Percentiles rank a stretch among this genome's conserved stretches.
phyloP scores from a whole-genome alignment of 2,113 vertebrate species.

The Plectropomus leopardus region DNA sequence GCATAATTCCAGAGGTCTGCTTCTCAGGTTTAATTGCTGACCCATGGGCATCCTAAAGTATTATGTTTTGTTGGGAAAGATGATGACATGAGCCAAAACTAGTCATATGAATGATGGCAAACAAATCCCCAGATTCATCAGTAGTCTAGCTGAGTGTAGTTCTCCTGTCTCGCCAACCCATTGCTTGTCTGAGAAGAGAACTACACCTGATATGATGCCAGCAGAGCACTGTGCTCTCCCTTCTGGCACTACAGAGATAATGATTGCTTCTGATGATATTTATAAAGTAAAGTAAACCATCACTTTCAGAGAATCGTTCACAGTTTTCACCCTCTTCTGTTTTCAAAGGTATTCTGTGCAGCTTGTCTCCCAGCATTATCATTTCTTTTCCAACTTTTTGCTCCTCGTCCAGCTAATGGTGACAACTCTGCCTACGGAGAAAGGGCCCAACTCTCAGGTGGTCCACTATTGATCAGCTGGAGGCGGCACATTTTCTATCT shows the following conservation, averaged over 20 bases:
- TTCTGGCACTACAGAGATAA: conserved; percentile 55
- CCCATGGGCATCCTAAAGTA: background rate
- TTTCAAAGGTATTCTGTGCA: conserved; percentile 28
- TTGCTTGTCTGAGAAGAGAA: conserved; percentile 62
- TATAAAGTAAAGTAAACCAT: conserved; percentile 43
- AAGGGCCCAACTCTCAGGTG: conserved; percentile 60
- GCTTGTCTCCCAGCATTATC: conserved; percentile 21
- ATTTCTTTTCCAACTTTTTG: conserved; percentile 3
- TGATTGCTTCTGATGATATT: conserved; percentile 65
- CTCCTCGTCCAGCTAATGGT: conserved; percentile 39
- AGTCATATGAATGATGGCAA: conserved; percentile 39
- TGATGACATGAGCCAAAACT: conserved; percentile 28
- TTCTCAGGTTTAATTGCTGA: background rate
- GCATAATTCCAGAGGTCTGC: background rate
- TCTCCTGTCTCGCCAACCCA: conserved; percentile 57
- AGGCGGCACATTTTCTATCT: conserved; percentile 45
- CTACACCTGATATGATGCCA: conserved; percentile 63
- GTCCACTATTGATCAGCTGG: conserved; percentile 64
- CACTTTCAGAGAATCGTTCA: conserved; percentile 29
- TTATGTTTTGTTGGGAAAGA: conserved; percentile 37
- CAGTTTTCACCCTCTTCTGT: conserved; percentile 4
- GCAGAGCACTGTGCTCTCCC: conserved; percentile 48
- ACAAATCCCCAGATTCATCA: conserved; percentile 64
- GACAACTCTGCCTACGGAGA: conserved; percentile 54
- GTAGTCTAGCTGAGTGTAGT: conserved; percentile 62